phyloP scores from a whole-genome alignment of 2,888 invertebrate genomes.

The Fragum fragum region DNA sequence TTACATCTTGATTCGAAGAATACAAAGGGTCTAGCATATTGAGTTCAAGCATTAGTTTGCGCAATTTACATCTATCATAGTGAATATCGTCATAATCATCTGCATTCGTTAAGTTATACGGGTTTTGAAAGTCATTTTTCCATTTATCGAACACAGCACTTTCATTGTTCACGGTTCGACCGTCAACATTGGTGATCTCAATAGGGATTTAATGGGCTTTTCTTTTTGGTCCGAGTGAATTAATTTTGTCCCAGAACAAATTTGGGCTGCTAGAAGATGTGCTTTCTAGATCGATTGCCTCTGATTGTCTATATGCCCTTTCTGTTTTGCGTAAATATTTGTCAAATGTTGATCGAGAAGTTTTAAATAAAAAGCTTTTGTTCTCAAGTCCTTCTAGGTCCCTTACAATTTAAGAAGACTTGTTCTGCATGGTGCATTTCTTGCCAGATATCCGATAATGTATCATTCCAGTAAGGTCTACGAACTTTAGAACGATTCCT shows the following conservation, averaged over 20 bases:
- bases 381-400: neutral
- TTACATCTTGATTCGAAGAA: slow-evolving; percentile 11
- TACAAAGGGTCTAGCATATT: slow-evolving; percentile 34
- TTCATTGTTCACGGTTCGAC: neutral
- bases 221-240: slow-evolving; percentile 39
- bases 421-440: slow-evolving; percentile 17
- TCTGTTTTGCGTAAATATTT: slow-evolving; percentile 30
- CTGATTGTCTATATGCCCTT: slow-evolving; percentile 29
- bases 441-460: slow-evolving; percentile 31
- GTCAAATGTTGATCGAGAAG: neutral
- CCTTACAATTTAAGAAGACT: neutral
- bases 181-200: slow-evolving; percentile 22
- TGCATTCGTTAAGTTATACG: slow-evolving; percentile 33
- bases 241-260: slow-evolving; percentile 49
- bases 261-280: slow-evolving; percentile 36
- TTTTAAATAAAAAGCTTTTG: neutral
- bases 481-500: slow-evolving; percentile 23
- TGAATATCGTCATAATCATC: slow-evolving; percentile 25
- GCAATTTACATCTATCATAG: slow-evolving; percentile 29
- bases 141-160: slow-evolving; percentile 37
- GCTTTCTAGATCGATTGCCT: slow-evolving; percentile 33
- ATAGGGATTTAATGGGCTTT: slow-evolving; percentile 33
- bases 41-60: slow-evolving; percentile 42
- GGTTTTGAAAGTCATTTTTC: slow-evolving; percentile 38
- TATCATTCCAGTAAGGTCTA: slow-evolving; percentile 47